Evolutionary conservation across 2,888 invertebrate genomes (phyloP), one percentile per base, ranked within the genome.

Genomic region (Rosalia funebris): DNA sequence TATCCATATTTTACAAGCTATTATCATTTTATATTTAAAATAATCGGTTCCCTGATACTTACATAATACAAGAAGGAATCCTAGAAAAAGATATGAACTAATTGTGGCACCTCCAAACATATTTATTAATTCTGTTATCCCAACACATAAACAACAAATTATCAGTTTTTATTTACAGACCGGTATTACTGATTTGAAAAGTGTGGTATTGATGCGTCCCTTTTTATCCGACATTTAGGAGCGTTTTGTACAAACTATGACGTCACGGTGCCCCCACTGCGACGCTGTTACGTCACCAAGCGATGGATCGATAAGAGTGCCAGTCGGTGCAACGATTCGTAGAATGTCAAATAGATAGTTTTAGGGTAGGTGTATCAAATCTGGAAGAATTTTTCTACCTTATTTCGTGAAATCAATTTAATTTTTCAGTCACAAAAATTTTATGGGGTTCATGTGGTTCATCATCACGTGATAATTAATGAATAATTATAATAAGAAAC

Each of bases 81-180:
- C 50, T 20, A 50, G n/a, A 15, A 39, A 11, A 25, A 25, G 20
- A n/a, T 15, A 50, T 4, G 39, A 12, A 19, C 37, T 15, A 25
- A 50, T 39, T 25, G 50, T 15, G 9, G 45, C 50, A 50, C 50
- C 25, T 50, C 50, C 50, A n/a, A 39, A 50, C 19, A 50, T 39
- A 15, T 39, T 50, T n/a, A 20, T n/a, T 14, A 15, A 14, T 39
- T 25, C 19, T 50, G 25, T 60, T 55, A 42, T 55, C 46, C 48
- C 48, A 55, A 54, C 41, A 48, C 60, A 60, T 48, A 60, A 25
- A 60, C 47, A 55, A 55, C 34, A 36, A 25, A 42, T 44, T 45
- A 20, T 32, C 34, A n/a, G 36, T 15, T 44, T 48, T 42, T 17
- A 39, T 34, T 39, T 39, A 20, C 39, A 25, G 19, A 7, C 50